phyloP scores from a whole-genome alignment of 2,797 vertebrate genomes.

The Gymnothorax javanicus region DNA sequence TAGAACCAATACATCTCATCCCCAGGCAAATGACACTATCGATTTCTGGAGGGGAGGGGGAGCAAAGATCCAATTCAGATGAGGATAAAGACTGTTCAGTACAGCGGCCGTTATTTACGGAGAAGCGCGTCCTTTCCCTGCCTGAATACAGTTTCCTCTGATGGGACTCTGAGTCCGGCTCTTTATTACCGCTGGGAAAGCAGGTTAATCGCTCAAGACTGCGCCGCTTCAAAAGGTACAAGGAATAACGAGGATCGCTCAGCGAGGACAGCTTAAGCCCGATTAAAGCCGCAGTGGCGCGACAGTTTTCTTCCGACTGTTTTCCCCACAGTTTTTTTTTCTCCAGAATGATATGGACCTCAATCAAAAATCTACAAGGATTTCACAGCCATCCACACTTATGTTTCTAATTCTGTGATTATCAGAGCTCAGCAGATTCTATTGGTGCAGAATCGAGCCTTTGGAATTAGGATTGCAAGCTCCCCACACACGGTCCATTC shows the following conservation, averaged over 20 bases:
- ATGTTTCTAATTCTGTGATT: not conserved
- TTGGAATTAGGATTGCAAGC: too few relatives aligned
- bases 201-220: not conserved
- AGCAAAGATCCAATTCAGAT: slow-evolving; percentile 1
- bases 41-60: not conserved
- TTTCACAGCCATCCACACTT: too few relatives aligned
- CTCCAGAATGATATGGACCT: too few relatives aligned
- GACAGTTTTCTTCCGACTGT: too few relatives aligned
- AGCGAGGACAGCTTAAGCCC: too few relatives aligned
- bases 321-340: too few relatives aligned
- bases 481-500: too few relatives aligned
- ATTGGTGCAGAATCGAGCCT: too few relatives aligned
- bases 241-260: too few relatives aligned
- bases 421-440: too few relatives aligned
- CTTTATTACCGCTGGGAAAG: not conserved
- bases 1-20: not conserved
- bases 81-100: not conserved
- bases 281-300: too few relatives aligned
- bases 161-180: not conserved
- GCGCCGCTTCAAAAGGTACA: not conserved
- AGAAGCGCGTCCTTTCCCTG: not conserved
- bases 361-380: too few relatives aligned
- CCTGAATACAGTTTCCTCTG: not conserved
- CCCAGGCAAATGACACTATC: not conserved
- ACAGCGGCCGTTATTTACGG: not conserved